These are phyloP conservation scores for Leucophenga montana DNA, from an alignment of 2,888 invertebrate genomes.

Conservation along the genomic window DNA sequence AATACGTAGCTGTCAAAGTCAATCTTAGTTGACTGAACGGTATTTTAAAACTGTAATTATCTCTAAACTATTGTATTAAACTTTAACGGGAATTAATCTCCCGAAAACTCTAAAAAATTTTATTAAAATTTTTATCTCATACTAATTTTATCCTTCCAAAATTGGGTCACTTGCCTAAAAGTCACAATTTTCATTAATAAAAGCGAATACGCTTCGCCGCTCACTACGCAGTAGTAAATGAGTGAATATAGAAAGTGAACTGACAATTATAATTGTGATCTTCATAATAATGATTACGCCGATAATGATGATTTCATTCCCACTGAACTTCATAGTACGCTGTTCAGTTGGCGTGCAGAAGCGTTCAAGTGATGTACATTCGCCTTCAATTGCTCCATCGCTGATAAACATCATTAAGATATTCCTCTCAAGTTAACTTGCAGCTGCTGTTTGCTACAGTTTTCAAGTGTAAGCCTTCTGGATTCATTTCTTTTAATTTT, in stretches of 20 bases:
- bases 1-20: no score
- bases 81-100: no score
- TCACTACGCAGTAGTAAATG: conserved; percentile 48
- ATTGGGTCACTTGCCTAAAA: conserved; percentile 16
- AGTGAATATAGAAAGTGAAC: conserved; percentile 35
- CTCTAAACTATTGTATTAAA: no score
- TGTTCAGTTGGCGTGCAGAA: no score
- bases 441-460: conserved; percentile 36
- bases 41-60: no score
- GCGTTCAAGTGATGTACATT: neutral
- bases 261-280: neutral
- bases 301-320: conserved; percentile 43
- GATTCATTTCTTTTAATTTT: neutral
- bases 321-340: no score
- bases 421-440: neutral
- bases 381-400: conserved; percentile 20
- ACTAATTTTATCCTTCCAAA: conserved; percentile 45
- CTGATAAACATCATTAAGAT: no score
- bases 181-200: conserved; percentile 48
- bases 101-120: no score
- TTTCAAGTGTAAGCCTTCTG: no score
- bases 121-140: no score
- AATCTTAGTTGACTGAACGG: no score
- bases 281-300: conserved; percentile 28
- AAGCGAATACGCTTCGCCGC: conserved; percentile 44